Base-by-base conservation (phyloP, 2,888 invertebrate genomes). In the Cheilosia vulpina region DNA sequence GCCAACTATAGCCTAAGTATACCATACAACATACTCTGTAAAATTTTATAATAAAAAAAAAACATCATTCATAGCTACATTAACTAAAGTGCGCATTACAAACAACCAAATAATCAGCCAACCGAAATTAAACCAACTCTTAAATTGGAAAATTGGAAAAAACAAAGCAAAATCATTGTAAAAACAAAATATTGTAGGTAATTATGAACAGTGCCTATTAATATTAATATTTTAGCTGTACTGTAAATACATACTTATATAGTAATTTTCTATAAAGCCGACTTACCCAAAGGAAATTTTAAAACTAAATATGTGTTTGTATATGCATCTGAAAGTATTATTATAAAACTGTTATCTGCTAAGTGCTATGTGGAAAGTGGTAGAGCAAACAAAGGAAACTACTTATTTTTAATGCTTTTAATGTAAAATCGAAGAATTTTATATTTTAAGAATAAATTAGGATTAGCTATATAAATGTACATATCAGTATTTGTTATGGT, bases 141-240 rank as follows among this genome's bases (percentile, higher is more conserved):
- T 43, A n/a, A 2, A 4, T 15, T 2, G n/a, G 15, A 41, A 53
- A 45, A 66, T 15, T 17, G 9, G 2, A 19, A 17, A 63, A 31
- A 31, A 41, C 11, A 53, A 31, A 31, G 11, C 6, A 63, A 55
- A 31, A 58, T 68, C 55, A 41, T 75, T 83, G 62, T 77, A 82
- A 71, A 81, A 71, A 71, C 19, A 45, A 55, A 77, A 19, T 52
- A 79, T 72, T 80, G 60, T 85, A 85, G 85, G 85, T 85, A 85
- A 85, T 75, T 85, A 63, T 72, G 80, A 80, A 80, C 66, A 85
- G 85, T 85, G 85, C 85, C 85, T 85, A 85, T 77, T 63, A 79
- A 71, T 45, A 72, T 63, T 57, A 72, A 47, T 47, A 47, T 47
- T 17, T 71, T 50, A 79, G 55, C 55, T 41, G 45, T 52, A 73